A percentile compares a stretch with the other conserved stretches of the same genome.
Conservation (phyloP, 2,113 vertebrate species). For the Lethenteron camtschaticum region DNA sequence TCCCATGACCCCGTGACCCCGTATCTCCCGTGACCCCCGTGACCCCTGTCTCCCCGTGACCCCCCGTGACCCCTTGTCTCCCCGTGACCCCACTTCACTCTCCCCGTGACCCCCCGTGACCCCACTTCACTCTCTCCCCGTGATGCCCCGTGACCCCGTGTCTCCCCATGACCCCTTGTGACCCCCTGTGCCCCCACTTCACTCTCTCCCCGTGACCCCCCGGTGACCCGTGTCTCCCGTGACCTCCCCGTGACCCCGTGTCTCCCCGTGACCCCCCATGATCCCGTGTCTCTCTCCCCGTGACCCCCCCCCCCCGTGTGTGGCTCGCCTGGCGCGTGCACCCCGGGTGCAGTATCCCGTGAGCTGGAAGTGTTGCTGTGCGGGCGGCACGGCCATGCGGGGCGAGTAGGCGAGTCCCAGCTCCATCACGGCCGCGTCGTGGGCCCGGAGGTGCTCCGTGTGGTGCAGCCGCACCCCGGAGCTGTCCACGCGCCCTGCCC, state of each 20-base stretch:
- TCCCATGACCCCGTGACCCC: too few relatives aligned
- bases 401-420: constrained; percentile 78
- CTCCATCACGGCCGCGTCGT: constrained; percentile 71
- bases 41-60: too few relatives aligned
- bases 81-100: too few relatives aligned
- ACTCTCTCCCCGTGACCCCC: too few relatives aligned
- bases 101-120: background rate
- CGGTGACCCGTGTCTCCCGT: too few relatives aligned
- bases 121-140: background rate
- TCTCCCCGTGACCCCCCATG: too few relatives aligned
- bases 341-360: constrained; percentile 67
- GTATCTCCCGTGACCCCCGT: too few relatives aligned
- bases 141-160: background rate
- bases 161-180: background rate
- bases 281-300: too few relatives aligned
- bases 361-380: constrained; percentile 32
- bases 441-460: constrained; percentile 33
- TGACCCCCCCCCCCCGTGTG: too few relatives aligned
- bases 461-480: constrained; percentile 68
- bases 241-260: too few relatives aligned
- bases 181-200: too few relatives aligned
- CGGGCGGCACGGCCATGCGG: constrained; percentile 62
- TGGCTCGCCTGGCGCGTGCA: constrained; percentile 28
- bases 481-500: constrained; percentile 20
- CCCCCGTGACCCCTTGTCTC: too few relatives aligned